phyloP scores from a whole-genome alignment of 2,113 vertebrate genomes.

The Corythornis cristatus region DNA sequence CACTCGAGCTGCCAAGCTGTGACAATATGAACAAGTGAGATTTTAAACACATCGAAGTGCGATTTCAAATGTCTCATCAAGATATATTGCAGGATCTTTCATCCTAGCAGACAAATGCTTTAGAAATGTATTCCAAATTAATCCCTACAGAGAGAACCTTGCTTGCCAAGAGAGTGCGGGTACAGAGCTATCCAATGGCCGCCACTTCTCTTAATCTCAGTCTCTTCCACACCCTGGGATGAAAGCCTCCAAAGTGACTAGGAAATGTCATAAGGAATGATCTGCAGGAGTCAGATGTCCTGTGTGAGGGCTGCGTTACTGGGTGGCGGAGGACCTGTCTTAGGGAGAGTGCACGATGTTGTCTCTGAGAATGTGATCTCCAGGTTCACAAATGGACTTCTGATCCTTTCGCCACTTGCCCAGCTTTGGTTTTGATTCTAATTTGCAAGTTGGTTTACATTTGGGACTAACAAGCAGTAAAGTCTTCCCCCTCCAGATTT shows the following conservation, averaged over 20 bases:
- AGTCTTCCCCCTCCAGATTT: not conserved
- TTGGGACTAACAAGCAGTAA: not conserved
- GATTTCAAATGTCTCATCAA: constrained; percentile 5
- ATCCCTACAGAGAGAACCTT: not conserved
- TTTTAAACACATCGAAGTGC: constrained; percentile 16
- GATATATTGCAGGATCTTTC: not conserved
- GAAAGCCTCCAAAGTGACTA: not conserved
- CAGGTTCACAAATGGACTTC: not conserved
- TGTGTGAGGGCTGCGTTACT: not conserved
- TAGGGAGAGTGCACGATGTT: not conserved
- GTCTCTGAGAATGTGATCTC: not conserved
- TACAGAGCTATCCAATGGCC: not conserved
- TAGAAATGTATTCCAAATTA: not conserved
- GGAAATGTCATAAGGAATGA: not conserved
- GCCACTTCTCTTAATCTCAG: not conserved
- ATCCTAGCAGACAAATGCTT: not conserved
- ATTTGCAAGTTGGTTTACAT: not conserved
- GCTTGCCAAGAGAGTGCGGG: not conserved
- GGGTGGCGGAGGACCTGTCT: not conserved
- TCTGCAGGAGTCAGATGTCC: not conserved
- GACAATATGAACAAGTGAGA: constrained; percentile 48
- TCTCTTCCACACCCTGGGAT: not conserved
- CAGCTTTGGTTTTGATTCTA: not conserved
- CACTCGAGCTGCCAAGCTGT: constrained; percentile 45
- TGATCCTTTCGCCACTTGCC: accelerated